Conservation (phyloP, 2,888 invertebrate species). For the Chironomus tentans region DNA sequence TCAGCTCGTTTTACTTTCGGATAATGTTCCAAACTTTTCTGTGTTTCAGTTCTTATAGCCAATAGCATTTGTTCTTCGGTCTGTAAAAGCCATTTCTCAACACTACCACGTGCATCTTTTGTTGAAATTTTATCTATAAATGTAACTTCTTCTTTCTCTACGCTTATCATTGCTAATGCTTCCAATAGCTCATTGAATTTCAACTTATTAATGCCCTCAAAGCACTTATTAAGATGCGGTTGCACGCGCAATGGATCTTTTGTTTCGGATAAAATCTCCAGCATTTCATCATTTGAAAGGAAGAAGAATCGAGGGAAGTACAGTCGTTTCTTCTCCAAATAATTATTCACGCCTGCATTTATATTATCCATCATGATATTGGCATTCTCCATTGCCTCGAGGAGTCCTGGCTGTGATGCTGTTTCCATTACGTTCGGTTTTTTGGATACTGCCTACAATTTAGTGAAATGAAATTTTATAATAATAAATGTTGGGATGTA, state of each 20-base stretch:
- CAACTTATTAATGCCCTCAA: constrained; percentile 54
- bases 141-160: constrained; percentile 49
- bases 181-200: constrained; percentile 44
- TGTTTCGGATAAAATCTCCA: constrained; percentile 61
- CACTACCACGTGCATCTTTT: constrained; percentile 48
- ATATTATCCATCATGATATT: constrained; percentile 50
- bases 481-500: background rate
- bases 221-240: constrained; percentile 58
- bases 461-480: background rate
- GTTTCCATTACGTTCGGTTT: constrained; percentile 43
- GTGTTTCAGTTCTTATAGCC: constrained; percentile 44
- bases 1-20: constrained; percentile 40
- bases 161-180: constrained; percentile 53
- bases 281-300: constrained; percentile 62
- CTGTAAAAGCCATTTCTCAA: constrained; percentile 55
- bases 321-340: constrained; percentile 55
- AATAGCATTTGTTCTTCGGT: constrained; percentile 55
- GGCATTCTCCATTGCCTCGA: constrained; percentile 57
- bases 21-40: constrained; percentile 41
- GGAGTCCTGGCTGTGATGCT: constrained; percentile 51
- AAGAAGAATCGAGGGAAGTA: constrained; percentile 68
- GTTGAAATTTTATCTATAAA: constrained; percentile 46
- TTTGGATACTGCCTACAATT: constrained; percentile 32
- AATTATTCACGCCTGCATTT: constrained; percentile 52
- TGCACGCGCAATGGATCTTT: constrained; percentile 52